A percentile compares a stretch with the other conserved stretches of the same genome.
These are phyloP conservation scores for Dissostichus mawsoni DNA, from an alignment of 2,113 vertebrate species.

Conservation along the genomic window DNA sequence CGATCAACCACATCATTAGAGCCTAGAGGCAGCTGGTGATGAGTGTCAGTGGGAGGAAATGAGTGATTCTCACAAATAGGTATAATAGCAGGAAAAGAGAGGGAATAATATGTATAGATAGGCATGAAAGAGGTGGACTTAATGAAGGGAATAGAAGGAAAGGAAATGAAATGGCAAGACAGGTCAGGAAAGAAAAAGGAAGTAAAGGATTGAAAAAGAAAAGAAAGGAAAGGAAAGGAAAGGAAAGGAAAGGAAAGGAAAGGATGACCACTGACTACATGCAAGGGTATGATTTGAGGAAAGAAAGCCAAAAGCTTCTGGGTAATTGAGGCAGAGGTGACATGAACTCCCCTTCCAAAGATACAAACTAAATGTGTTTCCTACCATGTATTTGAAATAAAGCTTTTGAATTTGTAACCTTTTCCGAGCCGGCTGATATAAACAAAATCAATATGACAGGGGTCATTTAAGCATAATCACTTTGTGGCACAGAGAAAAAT, in stretches of 20 bases:
- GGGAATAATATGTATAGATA: not conserved
- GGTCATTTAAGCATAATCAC: too few relatives aligned
- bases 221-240: not conserved
- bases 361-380: conserved; percentile 3
- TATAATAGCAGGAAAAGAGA: not conserved
- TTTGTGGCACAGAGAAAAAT: too few relatives aligned
- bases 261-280: conserved; percentile 10
- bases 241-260: not conserved
- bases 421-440: not conserved
- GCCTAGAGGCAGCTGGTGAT: conserved; percentile 14
- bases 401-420: not conserved
- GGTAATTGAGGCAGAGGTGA: conserved; percentile 23
- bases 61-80: conserved; percentile 1
- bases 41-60: not conserved
- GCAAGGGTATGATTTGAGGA: conserved; percentile 1
- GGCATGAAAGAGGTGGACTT: not conserved
- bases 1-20: conserved; percentile 24
- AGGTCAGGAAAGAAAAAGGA: not conserved
- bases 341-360: conserved; percentile 17
- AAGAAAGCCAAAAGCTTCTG: conserved; percentile 18
- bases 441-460: too few relatives aligned
- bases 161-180: not conserved
- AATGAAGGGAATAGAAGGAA: not conserved
- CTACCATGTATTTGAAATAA: too few relatives aligned
- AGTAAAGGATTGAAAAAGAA: not conserved